Evolutionary conservation across 2,888 invertebrate species (phyloP).

Genomic region (Brenthis daphne): DNA sequence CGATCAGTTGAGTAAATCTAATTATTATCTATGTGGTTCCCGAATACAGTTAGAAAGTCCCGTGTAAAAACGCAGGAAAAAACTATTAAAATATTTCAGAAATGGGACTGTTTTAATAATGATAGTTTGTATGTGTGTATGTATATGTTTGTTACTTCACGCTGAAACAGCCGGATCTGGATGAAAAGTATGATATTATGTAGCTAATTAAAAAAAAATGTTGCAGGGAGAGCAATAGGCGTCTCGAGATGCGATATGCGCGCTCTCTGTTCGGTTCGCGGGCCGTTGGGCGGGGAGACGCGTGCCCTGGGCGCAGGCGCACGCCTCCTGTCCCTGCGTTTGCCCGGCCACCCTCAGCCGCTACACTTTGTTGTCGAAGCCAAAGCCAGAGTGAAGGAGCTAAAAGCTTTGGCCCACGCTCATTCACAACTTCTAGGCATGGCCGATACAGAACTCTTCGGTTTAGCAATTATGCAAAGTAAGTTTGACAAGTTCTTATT

Average conservation of each 20-base stretch:
- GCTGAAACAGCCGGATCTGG: background rate
- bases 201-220: constrained; percentile 33
- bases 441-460: constrained; percentile 93
- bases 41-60: too few species aligned
- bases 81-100: too few species aligned
- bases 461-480: constrained; percentile 92
- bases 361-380: constrained; percentile 85
- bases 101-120: too few species aligned
- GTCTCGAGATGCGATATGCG: constrained; percentile 85
- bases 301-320: constrained; percentile 84
- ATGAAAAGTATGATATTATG: background rate
- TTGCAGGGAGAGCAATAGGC: constrained; percentile 76
- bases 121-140: too few species aligned
- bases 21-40: too few species aligned
- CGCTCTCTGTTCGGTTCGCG: constrained; percentile 92
- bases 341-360: constrained; percentile 80
- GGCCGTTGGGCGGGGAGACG: constrained; percentile 90
- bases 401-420: constrained; percentile 90
- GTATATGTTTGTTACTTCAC: too few species aligned
- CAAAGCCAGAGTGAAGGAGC: constrained; percentile 92
- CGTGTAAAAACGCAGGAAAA: too few species aligned
- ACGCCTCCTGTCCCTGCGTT: constrained; percentile 85
- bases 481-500: constrained; percentile 49
- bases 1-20: too few species aligned
- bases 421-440: constrained; percentile 92